Base-by-base conservation (phyloP, 2,113 vertebrate species). In the Rostratula benghalensis region DNA sequence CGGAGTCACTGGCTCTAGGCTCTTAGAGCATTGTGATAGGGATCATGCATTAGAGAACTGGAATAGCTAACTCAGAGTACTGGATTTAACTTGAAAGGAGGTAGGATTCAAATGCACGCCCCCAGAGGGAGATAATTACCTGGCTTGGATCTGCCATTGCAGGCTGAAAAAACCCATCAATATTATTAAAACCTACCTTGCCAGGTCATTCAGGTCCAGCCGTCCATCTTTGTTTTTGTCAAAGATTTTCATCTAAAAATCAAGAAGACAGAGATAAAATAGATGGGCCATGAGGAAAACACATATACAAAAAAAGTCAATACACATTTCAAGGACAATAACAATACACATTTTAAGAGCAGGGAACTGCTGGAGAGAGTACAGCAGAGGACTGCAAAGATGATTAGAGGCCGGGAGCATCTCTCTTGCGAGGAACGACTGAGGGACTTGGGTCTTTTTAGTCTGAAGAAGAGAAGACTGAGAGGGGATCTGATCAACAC, bases 211-310 rank as follows among this genome's bases (percentile, higher is more conserved):
- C 85, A 99, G 97, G 96, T 99, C 99, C 98, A 99, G 97, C 18
- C 98, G 98, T 4, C 99, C 99, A 68, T 99, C 99, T 95, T 99
- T 98, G 96, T 99, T 99, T 98, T 98, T 99, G 98, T 99, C 99
- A 97, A 99, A 99, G 64, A 99, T 98, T 93, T 99, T 99, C 99
- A 99, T 99, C 99, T 99, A 97, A 83, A 96, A 98, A 94, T 53
- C 46, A 93, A 94, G 81, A 83, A 94, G 27, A 65, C 39, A n/a
- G 83, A 48, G 21, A 45, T 67, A 63, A 95, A 91, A 83, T 28
- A 69, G 46, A 63, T 30, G 54, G 30, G 20, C 25, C 11, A 9
- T 3, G 19, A 53, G 31, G 6, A 89, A 18, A 63, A n/a, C 14
- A 79, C 5, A 11, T 10, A 13, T 5, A 11, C 15, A n/a, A 50